These are phyloP conservation scores for Diachasmimorpha longicaudata DNA, from an alignment of 1,140 invertebrate species.

Conservation along the genomic window DNA sequence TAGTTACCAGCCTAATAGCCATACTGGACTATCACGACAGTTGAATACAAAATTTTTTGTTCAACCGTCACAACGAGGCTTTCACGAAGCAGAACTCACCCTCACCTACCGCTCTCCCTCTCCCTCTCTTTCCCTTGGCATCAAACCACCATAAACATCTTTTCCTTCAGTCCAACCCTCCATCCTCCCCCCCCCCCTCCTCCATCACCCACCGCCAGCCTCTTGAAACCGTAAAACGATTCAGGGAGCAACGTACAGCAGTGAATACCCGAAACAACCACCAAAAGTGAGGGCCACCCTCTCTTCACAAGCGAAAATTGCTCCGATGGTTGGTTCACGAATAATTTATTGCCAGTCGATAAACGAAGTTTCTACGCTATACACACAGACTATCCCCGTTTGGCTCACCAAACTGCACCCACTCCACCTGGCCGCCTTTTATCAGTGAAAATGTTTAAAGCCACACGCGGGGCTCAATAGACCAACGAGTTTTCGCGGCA, in stretches of 20 bases:
- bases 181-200: too few relatives aligned
- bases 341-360: constrained; percentile 26
- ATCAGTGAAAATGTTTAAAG: not conserved
- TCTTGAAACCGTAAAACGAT: not conserved
- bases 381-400: not conserved
- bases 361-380: constrained; percentile 12
- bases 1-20: constrained; percentile 59
- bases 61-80: not conserved
- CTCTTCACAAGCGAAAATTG: not conserved
- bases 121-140: constrained; percentile 12
- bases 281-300: not conserved
- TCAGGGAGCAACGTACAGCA: not conserved
- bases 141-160: constrained; percentile 47
- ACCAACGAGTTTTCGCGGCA: not conserved
- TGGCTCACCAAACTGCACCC: not conserved
- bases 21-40: constrained; percentile 48
- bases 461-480: constrained; percentile 7
- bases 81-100: too few relatives aligned
- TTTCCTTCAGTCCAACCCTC: not conserved
- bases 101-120: too few relatives aligned
- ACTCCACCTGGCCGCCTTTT: not conserved
- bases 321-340: not conserved
- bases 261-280: not conserved
- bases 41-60: constrained; percentile 52
- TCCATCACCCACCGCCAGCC: not conserved